phyloP scores from a whole-genome alignment of 2,888 invertebrate genomes.

The Shargacucullia verbasci region DNA sequence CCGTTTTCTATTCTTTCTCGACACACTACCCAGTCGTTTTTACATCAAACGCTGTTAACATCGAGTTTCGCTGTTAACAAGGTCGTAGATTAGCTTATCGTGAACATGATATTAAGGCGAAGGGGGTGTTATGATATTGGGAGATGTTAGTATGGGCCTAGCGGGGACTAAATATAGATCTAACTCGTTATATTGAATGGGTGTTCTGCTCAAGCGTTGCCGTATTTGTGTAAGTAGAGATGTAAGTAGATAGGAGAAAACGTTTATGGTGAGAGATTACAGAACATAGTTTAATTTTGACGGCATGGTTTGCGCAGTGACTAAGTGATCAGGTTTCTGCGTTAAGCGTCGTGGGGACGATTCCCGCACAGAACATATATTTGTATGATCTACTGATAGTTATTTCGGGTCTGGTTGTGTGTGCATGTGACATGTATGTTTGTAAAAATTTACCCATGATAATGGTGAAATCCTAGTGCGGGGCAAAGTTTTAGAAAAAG shows the following conservation, averaged over 20 bases:
- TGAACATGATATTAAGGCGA: conserved; percentile 35
- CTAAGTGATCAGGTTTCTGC: too few species aligned
- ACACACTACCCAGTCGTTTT: conserved; percentile 34
- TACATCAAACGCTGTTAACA: conserved; percentile 44
- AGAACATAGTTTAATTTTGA: too few species aligned
- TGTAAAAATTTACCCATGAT: too few species aligned
- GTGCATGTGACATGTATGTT: too few species aligned
- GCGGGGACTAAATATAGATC: conserved; percentile 28
- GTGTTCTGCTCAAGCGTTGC: conserved; percentile 6
- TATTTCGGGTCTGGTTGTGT: too few species aligned
- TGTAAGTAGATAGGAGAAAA: background rate
- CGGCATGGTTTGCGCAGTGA: too few species aligned
- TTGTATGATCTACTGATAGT: too few species aligned
- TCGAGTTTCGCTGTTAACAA: conserved; percentile 40
- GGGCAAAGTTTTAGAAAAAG: too few species aligned
- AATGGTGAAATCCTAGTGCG: too few species aligned
- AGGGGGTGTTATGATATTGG: conserved; percentile 33
- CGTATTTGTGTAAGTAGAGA: background rate
- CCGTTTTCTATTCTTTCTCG: too few species aligned
- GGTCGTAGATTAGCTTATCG: conserved; percentile 47
- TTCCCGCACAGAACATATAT: too few species aligned
- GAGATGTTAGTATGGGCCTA: conserved; percentile 34
- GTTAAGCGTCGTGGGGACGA: too few species aligned
- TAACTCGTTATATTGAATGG: conserved; percentile 30
- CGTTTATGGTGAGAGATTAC: background rate